Evolutionary conservation across 2,797 vertebrate genomes (phyloP), one percentile per base, ranked within the genome.

Genomic region (Chaetodon trifasciatus): DNA sequence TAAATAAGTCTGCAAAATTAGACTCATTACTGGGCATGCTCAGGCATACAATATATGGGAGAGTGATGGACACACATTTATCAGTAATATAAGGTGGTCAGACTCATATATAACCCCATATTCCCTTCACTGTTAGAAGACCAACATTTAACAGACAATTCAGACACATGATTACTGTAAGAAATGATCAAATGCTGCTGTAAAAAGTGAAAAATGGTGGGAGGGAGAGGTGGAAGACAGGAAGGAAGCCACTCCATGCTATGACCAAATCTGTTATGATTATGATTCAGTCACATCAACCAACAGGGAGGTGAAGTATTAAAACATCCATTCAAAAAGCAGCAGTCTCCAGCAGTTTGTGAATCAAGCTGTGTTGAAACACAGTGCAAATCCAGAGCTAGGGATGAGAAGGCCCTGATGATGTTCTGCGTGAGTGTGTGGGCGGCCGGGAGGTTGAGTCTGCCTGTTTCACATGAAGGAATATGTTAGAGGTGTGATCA

Each of bases 401-500:
- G 67, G 55, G 65, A 50, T 0, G 32, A 61, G 35, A 61, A 60
- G 6, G 32, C 16, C 49, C 65, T 11, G 56, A 5, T 62, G 67
- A 75, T 75, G 63, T 76, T 70, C 19, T 76, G 72, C n/a, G 17
- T 10, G 52, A 2, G 42, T 53, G 62, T 74, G 77, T 65, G 56
- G 74, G 78, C 50, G 52, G 70, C 13, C 21, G 52, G 24, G 16
- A 72, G 58, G 47, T 73, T 64, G 52, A 60, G 65, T 65, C 37
- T 77, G 52, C 56, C 64, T 50, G 47, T 66, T 88, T 88, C 58
- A 68, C 76, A 64, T 67, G 42, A 58, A 85, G 61, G 53, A 85
- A 87, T 80, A 82, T 83, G 84, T 67, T 72, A 66, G 68, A 80
- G 77, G 85, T 88, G 86, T 82, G 83, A 90, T 91, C 77, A 76